These are phyloP conservation scores for Tiaroga cobitis DNA, from an alignment of 2,797 vertebrate genomes.

Conservation along the genomic window DNA sequence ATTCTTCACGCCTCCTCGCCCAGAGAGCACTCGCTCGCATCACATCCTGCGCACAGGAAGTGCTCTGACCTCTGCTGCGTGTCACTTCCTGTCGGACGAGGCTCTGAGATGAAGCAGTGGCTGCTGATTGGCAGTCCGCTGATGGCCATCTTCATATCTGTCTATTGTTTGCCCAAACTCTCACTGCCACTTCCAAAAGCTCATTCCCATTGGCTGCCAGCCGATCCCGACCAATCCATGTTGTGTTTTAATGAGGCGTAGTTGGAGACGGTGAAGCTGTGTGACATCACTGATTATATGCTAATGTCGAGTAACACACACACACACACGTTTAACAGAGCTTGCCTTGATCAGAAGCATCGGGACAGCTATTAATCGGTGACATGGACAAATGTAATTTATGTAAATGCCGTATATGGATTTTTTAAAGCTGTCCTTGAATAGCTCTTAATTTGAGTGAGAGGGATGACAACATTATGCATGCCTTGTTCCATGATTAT, in stretches of 20 bases:
- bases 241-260: not conserved
- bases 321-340: not conserved
- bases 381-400: conserved; percentile 74
- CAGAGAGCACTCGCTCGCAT: no score
- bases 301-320: conserved; percentile 22
- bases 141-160: conserved; percentile 4
- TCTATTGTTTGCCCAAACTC: not conserved
- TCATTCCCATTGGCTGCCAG: not conserved
- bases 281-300: not conserved
- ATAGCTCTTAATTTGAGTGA: conserved; percentile 63
- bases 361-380: not conserved
- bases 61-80: not conserved
- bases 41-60: not conserved
- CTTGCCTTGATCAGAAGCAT: not conserved
- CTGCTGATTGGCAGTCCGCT: not conserved
- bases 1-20: not conserved
- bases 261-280: not conserved
- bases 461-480: conserved; percentile 80
- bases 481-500: conserved; percentile 79
- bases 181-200: no score
- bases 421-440: conserved; percentile 69
- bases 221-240: not conserved
- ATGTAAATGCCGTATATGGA: conserved; percentile 74
- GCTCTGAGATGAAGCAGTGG: not conserved
- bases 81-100: not conserved